Base-by-base conservation (phyloP, 2,888 invertebrate species). In the Polydrusus pterygomalis region DNA sequence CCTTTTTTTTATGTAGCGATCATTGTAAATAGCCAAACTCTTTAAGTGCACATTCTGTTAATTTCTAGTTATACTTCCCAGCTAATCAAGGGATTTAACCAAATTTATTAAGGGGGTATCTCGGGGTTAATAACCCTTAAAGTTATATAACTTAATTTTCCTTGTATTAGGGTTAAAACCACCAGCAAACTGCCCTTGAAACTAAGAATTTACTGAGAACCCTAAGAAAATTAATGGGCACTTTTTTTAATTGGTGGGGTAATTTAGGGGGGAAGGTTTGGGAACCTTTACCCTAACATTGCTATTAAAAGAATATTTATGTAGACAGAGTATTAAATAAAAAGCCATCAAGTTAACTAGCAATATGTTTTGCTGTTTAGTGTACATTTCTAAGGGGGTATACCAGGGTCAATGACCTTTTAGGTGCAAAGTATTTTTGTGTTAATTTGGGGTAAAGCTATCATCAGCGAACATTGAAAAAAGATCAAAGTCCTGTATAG, bases 391-490 rank as follows among this genome's bases (percentile, higher is more conserved):
- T 63, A 17, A 30, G 34, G 64, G 63, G 64, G 34, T 17, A 49
- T 10, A 3, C 17, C 3, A 47, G 49, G 64, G 64, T 64, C 47
- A 34, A 64, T 64, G 64, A 64, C 64, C 30, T 25, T 63, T 62
- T 11, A 60, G n/a, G 17, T 17, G 17, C 9, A 15, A 38, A 60
- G 18, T 34, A 10, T 11, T 1, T 38, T 10, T 38, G 18, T 38
- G 2, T 5, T 15, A 11, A n/a, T 18, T 40, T 38, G 1, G 5
- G 15, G 15, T 17, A 40, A 60, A 60, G 18, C 58, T 17, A 18
- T 3, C 2, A 38, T 15, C 9, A 30, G 10, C 5, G 18, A 17
- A 10, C 3, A 45, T 25, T 25, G 0, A 63, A 63, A 25, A 25
- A 25, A 25, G 25, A 25, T 25, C 25, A 25, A n/a, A n/a, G n/a